A percentile compares a stretch with the other conserved stretches of the same genome.
Evolutionary conservation across 2,888 invertebrate species (phyloP).

Genomic region (Cecidostiba fungosa): DNA sequence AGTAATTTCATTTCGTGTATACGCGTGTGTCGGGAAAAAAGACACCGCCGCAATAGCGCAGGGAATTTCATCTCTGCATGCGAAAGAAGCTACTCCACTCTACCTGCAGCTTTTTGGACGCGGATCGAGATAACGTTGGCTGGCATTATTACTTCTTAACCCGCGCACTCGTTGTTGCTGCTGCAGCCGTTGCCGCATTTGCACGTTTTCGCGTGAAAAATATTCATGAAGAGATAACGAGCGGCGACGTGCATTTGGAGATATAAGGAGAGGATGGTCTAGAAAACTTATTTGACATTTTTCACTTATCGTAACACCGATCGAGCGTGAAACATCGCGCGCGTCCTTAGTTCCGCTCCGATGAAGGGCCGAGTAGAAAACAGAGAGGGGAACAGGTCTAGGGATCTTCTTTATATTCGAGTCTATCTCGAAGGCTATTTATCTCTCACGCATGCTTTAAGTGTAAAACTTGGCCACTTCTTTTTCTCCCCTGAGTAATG

Average conservation of each 20-base stretch:
- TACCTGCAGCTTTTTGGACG: background rate
- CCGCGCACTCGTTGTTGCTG: background rate
- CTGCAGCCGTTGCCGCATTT: no score
- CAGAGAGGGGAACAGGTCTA: constrained; percentile 61
- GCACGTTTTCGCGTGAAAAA: background rate
- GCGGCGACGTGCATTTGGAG: no score
- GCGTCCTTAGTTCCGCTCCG: constrained; percentile 70
- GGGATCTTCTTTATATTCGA: constrained; percentile 35
- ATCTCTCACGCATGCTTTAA: constrained; percentile 6
- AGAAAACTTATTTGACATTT: no score
- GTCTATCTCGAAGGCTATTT: background rate
- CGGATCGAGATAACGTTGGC: background rate
- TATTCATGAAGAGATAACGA: background rate
- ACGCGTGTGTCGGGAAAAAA: constrained; percentile 44
- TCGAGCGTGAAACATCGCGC: constrained; percentile 65
- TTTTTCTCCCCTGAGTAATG: background rate
- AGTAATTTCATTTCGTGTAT: constrained; percentile 58
- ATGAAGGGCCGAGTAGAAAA: constrained; percentile 57
- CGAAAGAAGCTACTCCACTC: constrained; percentile 33
- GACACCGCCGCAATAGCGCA: constrained; percentile 33
- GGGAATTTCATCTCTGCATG: constrained; percentile 59
- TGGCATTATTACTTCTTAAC: background rate
- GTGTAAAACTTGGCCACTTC: constrained; percentile 7
- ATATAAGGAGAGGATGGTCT: no score
- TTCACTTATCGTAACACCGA: constrained; percentile 67